Percentiles rank a stretch among this genome's conserved stretches.
These are phyloP conservation scores for Nannoperca australis DNA, from an alignment of 2,797 vertebrate species.

Conservation along the genomic window DNA sequence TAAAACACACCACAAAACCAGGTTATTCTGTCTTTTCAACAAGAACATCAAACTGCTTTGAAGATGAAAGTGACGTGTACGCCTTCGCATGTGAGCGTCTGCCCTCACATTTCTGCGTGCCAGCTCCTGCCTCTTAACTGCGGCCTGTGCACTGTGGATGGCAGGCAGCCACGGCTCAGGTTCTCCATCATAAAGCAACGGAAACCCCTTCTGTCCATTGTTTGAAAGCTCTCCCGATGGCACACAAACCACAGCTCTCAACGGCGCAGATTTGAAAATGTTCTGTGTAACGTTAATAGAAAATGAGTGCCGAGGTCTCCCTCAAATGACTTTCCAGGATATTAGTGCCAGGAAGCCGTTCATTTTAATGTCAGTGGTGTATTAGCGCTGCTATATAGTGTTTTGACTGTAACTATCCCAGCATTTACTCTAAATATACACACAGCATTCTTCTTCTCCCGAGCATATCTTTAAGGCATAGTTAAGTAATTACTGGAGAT, in stretches of 20 bases:
- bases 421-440: slow-evolving; percentile 82
- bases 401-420: slow-evolving; percentile 79
- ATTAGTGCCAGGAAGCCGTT: slow-evolving; percentile 81
- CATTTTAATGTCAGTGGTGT: slow-evolving; percentile 79
- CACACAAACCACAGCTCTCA: slow-evolving; percentile 62
- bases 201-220: slow-evolving; percentile 74
- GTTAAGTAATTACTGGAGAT: slow-evolving; percentile 80
- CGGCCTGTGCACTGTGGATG: slow-evolving; percentile 36
- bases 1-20: slow-evolving; percentile 35
- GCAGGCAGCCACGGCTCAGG: slow-evolving; percentile 65
- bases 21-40: slow-evolving; percentile 49
- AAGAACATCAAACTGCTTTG: slow-evolving; percentile 45
- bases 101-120: slow-evolving; percentile 43
- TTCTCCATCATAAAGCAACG: slow-evolving; percentile 74
- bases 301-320: slow-evolving; percentile 72
- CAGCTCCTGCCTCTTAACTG: slow-evolving; percentile 66
- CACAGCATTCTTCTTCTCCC: slow-evolving; percentile 73
- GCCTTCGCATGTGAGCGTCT: slow-evolving; percentile 26
- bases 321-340: slow-evolving; percentile 79
- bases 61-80: slow-evolving; percentile 70
- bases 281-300: slow-evolving; percentile 80
- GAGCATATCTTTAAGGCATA: slow-evolving; percentile 78
- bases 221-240: slow-evolving; percentile 72
- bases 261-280: slow-evolving; percentile 67
- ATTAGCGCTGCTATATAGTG: slow-evolving; percentile 74